These are phyloP conservation scores for Tringa solitaria DNA, from an alignment of 2,113 vertebrate species.

Conservation along the genomic window DNA sequence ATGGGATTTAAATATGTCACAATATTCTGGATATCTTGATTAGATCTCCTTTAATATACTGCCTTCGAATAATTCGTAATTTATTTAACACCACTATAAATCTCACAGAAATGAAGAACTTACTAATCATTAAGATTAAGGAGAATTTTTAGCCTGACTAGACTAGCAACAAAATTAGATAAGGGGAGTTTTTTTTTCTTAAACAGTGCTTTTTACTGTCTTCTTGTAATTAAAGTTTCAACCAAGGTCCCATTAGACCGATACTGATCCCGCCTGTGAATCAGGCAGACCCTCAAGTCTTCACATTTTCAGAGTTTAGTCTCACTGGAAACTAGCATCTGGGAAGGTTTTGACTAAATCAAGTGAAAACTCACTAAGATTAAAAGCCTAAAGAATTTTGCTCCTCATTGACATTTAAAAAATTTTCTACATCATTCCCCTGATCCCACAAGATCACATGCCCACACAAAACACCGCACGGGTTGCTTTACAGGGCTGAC, in stretches of 20 bases:
- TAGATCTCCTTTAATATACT: conserved; percentile 60
- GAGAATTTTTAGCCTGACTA: conserved; percentile 50
- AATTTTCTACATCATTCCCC: background rate
- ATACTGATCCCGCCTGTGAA: conserved; percentile 1
- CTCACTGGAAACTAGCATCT: conserved; percentile 15
- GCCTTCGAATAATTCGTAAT: background rate
- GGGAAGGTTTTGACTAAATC: conserved; percentile 41
- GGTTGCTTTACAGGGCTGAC: background rate
- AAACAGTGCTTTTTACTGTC: conserved; percentile 35
- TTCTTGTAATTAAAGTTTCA: conserved; percentile 61
- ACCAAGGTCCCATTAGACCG: conserved; percentile 29
- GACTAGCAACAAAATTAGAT: conserved; percentile 38
- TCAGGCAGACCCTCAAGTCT: conserved; percentile 39
- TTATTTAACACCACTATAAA: conserved; percentile 50
- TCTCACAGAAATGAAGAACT: conserved; percentile 45
- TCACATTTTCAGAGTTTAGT: conserved; percentile 16
- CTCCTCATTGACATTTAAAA: background rate
- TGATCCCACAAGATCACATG: background rate
- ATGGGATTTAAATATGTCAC: conserved; percentile 61
- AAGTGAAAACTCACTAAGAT: background rate
- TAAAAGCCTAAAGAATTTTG: conserved; percentile 35
- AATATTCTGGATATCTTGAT: conserved; percentile 69
- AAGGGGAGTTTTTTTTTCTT: background rate
- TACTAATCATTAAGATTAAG: conserved; percentile 63
- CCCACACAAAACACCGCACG: background rate